Evolutionary conservation across 1,140 invertebrate species (phyloP), one percentile per base, ranked within the genome.

Genomic region (Zophobas atratus): DNA sequence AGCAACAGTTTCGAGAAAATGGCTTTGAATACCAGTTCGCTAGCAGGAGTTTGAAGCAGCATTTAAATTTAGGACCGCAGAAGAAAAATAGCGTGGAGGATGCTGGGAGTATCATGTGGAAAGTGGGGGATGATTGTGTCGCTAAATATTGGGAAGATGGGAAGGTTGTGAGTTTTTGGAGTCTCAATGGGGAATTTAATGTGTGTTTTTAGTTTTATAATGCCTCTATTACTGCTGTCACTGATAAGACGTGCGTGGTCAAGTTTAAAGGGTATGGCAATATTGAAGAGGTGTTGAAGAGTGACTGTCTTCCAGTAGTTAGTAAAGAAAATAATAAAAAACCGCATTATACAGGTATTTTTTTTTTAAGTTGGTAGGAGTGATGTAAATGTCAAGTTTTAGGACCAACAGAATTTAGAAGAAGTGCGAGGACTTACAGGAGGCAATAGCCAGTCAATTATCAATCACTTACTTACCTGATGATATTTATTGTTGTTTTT

Each of bases 61-160:
- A 85, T 77, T 75, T 85, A 35, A 85, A 85, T 76, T 79, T 85
- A 20, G 75, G 84, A 67, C 56, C 79, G 4, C 57, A 70, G 46
- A 86, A 86, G 60, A 85, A 86, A 80, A 84, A 82, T 84, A 79
- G 82, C 74, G 8, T 72, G 2, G 83, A 84, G 70, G 82, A 76
- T 57, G 1, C 46, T 5, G 48, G 72, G 20, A 81, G 84, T 43
- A 90, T 91, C 87, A 87, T 88, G 75, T 96, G 93, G 93, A 92
- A 92, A 82, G 86, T 92, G 63, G 95, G 95, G 33, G 94, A 96
- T 84, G 89, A 92, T 55, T 96, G 95, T 86, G 89, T 96, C 85
- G 95, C 96, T 2, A 94, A 95, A 84, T 97, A 97, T 87, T 97
- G 96, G 95, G 95, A 97, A 88, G 96, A 97, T 88, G 93, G 94